Evolutionary conservation across 2,888 invertebrate genomes (phyloP).

Genomic region (Odontomyia ornata): DNA sequence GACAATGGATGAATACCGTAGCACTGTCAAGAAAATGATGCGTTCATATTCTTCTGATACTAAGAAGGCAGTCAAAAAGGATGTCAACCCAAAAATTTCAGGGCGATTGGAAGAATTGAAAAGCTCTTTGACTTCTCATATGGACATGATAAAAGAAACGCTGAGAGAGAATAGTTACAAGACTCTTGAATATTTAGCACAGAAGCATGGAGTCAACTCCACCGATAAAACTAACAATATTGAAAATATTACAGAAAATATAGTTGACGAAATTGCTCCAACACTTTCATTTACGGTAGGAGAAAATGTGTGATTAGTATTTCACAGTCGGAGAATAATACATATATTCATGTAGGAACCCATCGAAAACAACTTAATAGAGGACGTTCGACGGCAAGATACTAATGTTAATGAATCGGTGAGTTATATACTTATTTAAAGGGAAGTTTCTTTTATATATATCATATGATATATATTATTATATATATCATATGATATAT

Average conservation of each 20-base stretch:
- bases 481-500: too few species aligned
- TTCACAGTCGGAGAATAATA: background rate
- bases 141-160: conserved; percentile 56
- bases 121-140: conserved; percentile 54
- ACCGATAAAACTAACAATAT: background rate
- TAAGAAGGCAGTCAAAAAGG: conserved; percentile 41
- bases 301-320: background rate
- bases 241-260: background rate
- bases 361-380: conserved; percentile 45
- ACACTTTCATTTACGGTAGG: conserved; percentile 41
- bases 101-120: conserved; percentile 55
- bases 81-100: conserved; percentile 45
- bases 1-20: conserved; percentile 53
- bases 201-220: conserved; percentile 31
- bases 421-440: background rate
- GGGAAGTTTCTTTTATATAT: too few species aligned
- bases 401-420: background rate
- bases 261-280: background rate
- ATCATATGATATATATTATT: too few species aligned
- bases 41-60: conserved; percentile 32
- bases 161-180: conserved; percentile 57
- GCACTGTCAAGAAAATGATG: conserved; percentile 51
- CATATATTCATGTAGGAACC: conserved; percentile 24
- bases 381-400: conserved; percentile 43
- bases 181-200: conserved; percentile 57